These are phyloP conservation scores for Gadopsis marmoratus DNA, from an alignment of 2,797 vertebrate species.

Conservation along the genomic window DNA sequence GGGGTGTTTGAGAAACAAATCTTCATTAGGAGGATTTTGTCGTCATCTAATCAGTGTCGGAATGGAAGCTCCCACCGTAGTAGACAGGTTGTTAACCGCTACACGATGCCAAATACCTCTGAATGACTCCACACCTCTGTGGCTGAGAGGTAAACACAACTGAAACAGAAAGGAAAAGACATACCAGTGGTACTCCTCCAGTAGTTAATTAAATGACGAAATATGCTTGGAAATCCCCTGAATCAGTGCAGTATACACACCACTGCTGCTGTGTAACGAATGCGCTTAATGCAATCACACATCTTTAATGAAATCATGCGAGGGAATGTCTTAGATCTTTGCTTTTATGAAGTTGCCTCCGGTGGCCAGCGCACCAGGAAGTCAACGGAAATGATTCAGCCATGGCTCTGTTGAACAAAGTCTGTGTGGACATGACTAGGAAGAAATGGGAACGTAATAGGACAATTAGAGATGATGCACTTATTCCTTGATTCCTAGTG, in stretches of 20 bases:
- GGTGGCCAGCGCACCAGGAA: slow-evolving; percentile 79
- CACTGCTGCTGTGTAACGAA: slow-evolving; percentile 58
- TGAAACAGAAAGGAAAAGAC: slow-evolving; percentile 37
- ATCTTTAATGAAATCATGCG: slow-evolving; percentile 82
- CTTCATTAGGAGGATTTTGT: slow-evolving; percentile 53
- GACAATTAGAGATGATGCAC: slow-evolving; percentile 79
- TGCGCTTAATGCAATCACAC: slow-evolving; percentile 77
- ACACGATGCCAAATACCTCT: slow-evolving; percentile 43
- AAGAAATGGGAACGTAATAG: slow-evolving; percentile 77
- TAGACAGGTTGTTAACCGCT: slow-evolving; percentile 40
- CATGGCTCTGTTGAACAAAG: slow-evolving; percentile 71
- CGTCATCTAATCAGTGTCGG: slow-evolving; percentile 53
- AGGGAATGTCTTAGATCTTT: slow-evolving; percentile 83
- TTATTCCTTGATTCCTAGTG: slow-evolving; percentile 73
- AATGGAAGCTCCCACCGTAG: slow-evolving; percentile 38
- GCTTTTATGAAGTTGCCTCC: slow-evolving; percentile 82
- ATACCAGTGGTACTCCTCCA: slow-evolving; percentile 41
- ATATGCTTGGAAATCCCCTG: slow-evolving; percentile 74
- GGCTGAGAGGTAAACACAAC: slow-evolving; percentile 61
- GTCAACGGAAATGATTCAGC: slow-evolving; percentile 81
- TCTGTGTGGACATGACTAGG: slow-evolving; percentile 75
- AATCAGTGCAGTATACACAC: slow-evolving; percentile 63
- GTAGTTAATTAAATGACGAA: slow-evolving; percentile 78
- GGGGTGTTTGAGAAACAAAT: slow-evolving; percentile 33
- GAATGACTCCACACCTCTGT: slow-evolving; percentile 67